A percentile compares a stretch with the other conserved stretches of the same genome.
These are phyloP conservation scores for Dasypus novemcinctus DNA, from an alignment of 2,113 vertebrate genomes.

Conservation along the genomic window DNA sequence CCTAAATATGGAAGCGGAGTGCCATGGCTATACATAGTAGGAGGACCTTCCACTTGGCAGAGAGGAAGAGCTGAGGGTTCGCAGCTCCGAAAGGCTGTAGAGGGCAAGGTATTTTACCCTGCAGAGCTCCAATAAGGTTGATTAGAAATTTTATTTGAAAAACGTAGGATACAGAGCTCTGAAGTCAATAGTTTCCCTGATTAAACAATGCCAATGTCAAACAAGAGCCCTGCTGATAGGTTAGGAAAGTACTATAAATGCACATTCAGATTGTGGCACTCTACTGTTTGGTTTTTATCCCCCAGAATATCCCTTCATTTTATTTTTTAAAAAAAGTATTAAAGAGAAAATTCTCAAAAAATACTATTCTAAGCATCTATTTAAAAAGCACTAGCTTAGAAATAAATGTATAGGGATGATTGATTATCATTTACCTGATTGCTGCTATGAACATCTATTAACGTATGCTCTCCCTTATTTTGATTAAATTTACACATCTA, in stretches of 20 bases:
- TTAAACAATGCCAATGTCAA: neutral
- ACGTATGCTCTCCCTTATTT: neutral
- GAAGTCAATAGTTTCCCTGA: slow-evolving; percentile 13
- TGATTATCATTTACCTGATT: neutral
- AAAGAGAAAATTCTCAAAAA: slow-evolving; percentile 1
- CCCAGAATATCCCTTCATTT: neutral
- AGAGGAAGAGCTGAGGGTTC: neutral
- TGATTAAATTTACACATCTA: neutral
- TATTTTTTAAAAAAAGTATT: neutral
- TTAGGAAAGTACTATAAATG: neutral
- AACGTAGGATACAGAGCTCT: neutral
- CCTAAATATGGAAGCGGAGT: neutral
- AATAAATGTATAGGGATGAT: neutral
- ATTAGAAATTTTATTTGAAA: slow-evolving; percentile 13
- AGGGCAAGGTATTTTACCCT: neutral
- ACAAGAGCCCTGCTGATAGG: neutral
- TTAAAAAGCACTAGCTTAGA: neutral
- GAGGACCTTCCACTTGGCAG: neutral
- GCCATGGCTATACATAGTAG: no score
- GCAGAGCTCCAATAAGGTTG: neutral
- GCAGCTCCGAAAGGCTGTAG: neutral
- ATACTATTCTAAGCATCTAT: neutral
- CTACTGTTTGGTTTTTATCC: neutral
- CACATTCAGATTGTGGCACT: neutral
- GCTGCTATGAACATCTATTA: neutral